Conservation (phyloP, 1,140 invertebrate species). For the Zophobas atratus region DNA sequence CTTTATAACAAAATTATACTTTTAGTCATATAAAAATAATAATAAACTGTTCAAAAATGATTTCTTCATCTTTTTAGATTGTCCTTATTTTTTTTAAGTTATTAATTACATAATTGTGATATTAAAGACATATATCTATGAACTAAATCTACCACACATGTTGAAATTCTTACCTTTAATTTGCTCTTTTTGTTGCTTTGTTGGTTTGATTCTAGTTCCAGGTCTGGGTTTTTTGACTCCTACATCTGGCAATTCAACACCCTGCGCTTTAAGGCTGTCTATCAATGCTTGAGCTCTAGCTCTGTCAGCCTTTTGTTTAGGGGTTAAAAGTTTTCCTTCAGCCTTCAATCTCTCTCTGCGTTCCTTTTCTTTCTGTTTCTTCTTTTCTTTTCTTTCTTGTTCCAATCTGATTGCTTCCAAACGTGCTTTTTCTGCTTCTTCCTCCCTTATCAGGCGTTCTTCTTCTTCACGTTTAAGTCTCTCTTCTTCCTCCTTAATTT, state of each 20-base stretch:
- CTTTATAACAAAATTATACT: background rate
- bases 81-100: no score
- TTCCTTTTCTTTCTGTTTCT: conserved; percentile 97
- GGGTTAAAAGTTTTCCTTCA: conserved; percentile 94
- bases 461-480: conserved; percentile 83
- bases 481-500: conserved; percentile 94
- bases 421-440: conserved; percentile 81
- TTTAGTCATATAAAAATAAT: no score
- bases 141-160: no score
- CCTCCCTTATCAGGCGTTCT: conserved; percentile 81
- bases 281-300: conserved; percentile 90
- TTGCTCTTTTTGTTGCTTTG: conserved; percentile 77
- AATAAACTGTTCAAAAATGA: no score
- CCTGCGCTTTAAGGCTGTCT: conserved; percentile 89
- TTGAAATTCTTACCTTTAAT: conserved; percentile 33
- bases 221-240: conserved; percentile 80
- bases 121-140: no score
- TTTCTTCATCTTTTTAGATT: no score
- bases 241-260: conserved; percentile 78
- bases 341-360: conserved; percentile 92
- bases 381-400: conserved; percentile 90
- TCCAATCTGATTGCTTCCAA: conserved; percentile 85
- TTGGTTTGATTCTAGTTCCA: conserved; percentile 82
- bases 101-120: no score
- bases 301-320: conserved; percentile 93